These are phyloP conservation scores for Eilema griseolum DNA, from an alignment of 2,888 invertebrate genomes.

Conservation along the genomic window DNA sequence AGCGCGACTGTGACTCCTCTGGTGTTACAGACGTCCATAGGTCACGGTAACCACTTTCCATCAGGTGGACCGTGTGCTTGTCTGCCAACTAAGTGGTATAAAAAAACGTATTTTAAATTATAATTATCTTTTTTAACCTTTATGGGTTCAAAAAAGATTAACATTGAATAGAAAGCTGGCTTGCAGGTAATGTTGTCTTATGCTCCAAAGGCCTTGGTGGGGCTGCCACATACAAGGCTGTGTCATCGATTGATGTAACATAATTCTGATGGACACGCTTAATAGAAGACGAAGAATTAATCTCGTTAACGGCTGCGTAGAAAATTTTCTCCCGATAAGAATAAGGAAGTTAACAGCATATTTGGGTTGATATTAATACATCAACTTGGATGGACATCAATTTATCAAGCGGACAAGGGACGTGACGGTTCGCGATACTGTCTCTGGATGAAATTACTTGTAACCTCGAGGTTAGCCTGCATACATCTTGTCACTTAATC, in stretches of 20 bases:
- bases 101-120: too few species aligned
- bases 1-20: too few species aligned
- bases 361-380: constrained; percentile 69
- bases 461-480: constrained; percentile 61
- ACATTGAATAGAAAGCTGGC: not conserved
- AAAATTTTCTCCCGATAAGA: constrained; percentile 44
- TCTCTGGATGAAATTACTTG: constrained; percentile 60
- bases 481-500: constrained; percentile 64
- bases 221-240: not conserved
- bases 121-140: too few species aligned
- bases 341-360: constrained; percentile 62
- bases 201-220: not conserved
- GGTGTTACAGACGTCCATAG: too few species aligned
- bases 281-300: not conserved
- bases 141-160: too few species aligned
- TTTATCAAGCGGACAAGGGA: constrained; percentile 73
- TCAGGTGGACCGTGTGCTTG: too few species aligned
- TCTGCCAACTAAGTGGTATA: too few species aligned
- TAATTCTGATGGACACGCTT: not conserved
- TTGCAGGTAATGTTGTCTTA: not conserved
- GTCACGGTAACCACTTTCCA: too few species aligned
- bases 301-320: constrained; percentile 10
- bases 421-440: constrained; percentile 50
- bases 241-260: not conserved
- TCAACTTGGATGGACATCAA: constrained; percentile 65